Evolutionary conservation across 1,140 invertebrate genomes (phyloP), one percentile per base, ranked within the genome.

Genomic region (Euschistus heros): DNA sequence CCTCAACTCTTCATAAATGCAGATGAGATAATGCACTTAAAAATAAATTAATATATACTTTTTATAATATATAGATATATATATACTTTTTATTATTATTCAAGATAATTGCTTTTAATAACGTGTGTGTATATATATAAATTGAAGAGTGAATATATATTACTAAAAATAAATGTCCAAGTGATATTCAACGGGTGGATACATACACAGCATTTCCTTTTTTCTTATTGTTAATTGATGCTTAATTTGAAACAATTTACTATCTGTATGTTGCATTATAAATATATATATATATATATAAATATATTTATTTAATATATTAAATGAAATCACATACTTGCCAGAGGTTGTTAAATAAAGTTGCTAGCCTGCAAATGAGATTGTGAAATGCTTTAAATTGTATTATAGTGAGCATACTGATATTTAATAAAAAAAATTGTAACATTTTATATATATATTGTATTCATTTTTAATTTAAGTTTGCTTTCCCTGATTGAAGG

Each of bases 381-480:
- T 61, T 61, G 59, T 61, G 27, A 61, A 61, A 61, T 61, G 59
- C 59, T 61, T 61, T 61, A 61, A 61, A 61, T 20, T 61, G 59
- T 61, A 61, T 37, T 61, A 61, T 61, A 61, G 59, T 33, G 30
- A 42, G 3, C 24, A 20, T 37, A 37, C 17, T 61, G 59, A 30
- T n/a, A n/a, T 61, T 61, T 61, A 61, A 61, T 61, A 61, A 61
- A 37, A 61, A 37, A 37, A 61, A 61, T 42, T 61, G 59, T 61
- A 61, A 37, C 59, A 42, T 61, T 61, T 61, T 61, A 61, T 61
- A 30, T 61, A 30, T 61, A 61, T 37, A 8, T 24, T 24, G n/a
- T 5, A 4, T 50, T 50, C 5, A 20, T 50, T 50, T 50, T 50
- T 37, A 10, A 37, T 37, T 37, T 37, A 13, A 37, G 33, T 37